phyloP scores from a whole-genome alignment of 1,140 invertebrate genomes.

The Artemia franciscana region DNA sequence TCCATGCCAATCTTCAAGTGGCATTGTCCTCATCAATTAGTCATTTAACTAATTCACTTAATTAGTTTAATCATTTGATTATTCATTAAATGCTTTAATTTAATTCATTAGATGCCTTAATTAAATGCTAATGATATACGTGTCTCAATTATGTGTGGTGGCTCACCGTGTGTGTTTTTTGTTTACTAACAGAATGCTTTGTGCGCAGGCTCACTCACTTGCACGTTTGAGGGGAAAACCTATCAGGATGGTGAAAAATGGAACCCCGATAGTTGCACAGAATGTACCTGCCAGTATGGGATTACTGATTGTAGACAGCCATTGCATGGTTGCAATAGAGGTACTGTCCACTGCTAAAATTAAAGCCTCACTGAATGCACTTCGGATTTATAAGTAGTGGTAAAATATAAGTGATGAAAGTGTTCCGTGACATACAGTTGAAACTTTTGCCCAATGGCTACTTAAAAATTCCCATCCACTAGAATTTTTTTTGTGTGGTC shows the following conservation, averaged over 20 bases:
- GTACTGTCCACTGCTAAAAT: conserved; percentile 5
- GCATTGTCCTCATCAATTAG: too few species aligned
- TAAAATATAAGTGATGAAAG: not conserved
- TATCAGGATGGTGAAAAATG: conserved; percentile 35
- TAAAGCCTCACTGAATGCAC: not conserved
- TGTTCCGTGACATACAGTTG: not conserved
- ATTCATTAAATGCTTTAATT: too few species aligned
- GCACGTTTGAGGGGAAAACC: conserved; percentile 25
- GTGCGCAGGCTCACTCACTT: conserved; percentile 12
- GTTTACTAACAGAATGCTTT: not conserved
- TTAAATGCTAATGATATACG: too few species aligned
- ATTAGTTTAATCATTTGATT: too few species aligned
- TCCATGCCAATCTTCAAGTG: too few species aligned
- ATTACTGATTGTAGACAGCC: conserved; percentile 27
- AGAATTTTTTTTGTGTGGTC: too few species aligned
- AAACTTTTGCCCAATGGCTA: not conserved
- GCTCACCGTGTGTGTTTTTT: too few species aligned
- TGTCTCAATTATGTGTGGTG: too few species aligned
- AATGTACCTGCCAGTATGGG: conserved; percentile 31
- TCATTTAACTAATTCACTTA: too few species aligned
- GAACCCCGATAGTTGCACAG: conserved; percentile 34
- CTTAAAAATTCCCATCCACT: too few species aligned
- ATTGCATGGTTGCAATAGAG: conserved; percentile 14
- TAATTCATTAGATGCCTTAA: too few species aligned
- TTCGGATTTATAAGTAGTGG: not conserved